These are phyloP conservation scores for Myotis brandtii DNA, from an alignment of 2,113 vertebrate species.

Conservation along the genomic window DNA sequence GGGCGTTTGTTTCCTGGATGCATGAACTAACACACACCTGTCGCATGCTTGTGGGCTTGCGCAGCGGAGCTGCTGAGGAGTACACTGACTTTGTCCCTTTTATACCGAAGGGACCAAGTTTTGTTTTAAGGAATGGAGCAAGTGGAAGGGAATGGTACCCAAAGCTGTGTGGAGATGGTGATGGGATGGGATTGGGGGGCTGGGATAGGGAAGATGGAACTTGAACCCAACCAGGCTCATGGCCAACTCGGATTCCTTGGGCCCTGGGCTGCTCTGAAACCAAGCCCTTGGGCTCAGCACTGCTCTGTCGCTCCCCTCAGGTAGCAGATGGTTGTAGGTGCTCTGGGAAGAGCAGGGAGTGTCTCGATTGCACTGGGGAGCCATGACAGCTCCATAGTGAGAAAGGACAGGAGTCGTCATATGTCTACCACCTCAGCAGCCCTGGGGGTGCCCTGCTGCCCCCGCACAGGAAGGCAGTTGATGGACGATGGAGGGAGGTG, in stretches of 20 bases:
- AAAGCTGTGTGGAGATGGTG: background rate
- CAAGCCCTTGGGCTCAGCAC: background rate
- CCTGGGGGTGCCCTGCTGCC: background rate
- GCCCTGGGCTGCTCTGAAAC: background rate
- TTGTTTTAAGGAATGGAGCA: background rate
- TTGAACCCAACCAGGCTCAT: background rate
- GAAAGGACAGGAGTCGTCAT: background rate
- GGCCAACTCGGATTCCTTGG: background rate
- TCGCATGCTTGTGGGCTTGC: background rate
- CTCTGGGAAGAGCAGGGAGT: background rate
- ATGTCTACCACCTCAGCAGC: background rate
- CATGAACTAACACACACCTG: constrained; percentile 80
- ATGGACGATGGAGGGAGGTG: background rate
- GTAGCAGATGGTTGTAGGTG: background rate
- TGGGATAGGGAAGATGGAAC: background rate
- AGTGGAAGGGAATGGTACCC: background rate
- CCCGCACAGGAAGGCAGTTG: background rate
- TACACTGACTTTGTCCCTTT: background rate
- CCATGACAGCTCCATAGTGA: background rate
- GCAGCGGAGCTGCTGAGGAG: background rate
- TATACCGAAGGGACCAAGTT: background rate
- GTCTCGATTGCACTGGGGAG: background rate
- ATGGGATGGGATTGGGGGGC: background rate
- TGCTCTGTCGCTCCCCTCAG: background rate
- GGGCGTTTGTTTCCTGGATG: background rate